Evolutionary conservation across 2,888 invertebrate species (phyloP).

Genomic region (Torymus tubicola): DNA sequence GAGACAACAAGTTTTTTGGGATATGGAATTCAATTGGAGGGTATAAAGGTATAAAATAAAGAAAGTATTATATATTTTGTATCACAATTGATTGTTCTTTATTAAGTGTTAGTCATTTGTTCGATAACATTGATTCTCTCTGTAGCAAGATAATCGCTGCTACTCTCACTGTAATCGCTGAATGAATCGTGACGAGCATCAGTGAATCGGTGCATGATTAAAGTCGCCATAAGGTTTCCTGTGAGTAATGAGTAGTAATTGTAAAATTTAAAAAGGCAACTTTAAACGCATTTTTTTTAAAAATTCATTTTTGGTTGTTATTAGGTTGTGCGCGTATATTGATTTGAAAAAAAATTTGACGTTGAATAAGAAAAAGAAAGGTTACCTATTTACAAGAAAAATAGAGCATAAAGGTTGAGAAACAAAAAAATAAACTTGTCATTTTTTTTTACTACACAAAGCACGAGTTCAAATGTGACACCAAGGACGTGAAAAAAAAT

Average conservation of each 20-base stretch:
- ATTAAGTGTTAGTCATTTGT: background rate
- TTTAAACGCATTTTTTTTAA: constrained; percentile 32
- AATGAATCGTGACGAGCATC: constrained; percentile 36
- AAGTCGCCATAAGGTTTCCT: constrained; percentile 41
- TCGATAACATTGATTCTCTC: constrained; percentile 13
- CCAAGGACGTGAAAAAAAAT: constrained; percentile 26
- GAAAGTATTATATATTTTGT: background rate
- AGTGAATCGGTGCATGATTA: constrained; percentile 29
- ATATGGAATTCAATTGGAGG: background rate
- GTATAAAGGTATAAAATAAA: background rate
- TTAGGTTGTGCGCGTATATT: background rate
- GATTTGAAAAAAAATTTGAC: background rate
- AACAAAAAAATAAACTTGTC: too few relatives aligned
- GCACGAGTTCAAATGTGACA: constrained; percentile 40
- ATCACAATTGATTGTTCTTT: constrained; percentile 32
- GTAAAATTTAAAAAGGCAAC: constrained; percentile 39
- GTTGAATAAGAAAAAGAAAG: constrained; percentile 6
- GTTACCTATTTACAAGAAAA: too few relatives aligned
- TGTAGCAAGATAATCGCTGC: constrained; percentile 26
- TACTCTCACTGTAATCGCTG: constrained; percentile 19
- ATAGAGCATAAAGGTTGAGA: too few relatives aligned
- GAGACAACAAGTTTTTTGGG: too few relatives aligned
- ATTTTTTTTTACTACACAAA: constrained; percentile 11
- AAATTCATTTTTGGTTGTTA: constrained; percentile 6
- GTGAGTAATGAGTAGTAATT: constrained; percentile 52